A percentile compares a stretch with the other conserved stretches of the same genome.
Conservation (phyloP, 2,888 invertebrate species). For the Nycteola revayana region DNA sequence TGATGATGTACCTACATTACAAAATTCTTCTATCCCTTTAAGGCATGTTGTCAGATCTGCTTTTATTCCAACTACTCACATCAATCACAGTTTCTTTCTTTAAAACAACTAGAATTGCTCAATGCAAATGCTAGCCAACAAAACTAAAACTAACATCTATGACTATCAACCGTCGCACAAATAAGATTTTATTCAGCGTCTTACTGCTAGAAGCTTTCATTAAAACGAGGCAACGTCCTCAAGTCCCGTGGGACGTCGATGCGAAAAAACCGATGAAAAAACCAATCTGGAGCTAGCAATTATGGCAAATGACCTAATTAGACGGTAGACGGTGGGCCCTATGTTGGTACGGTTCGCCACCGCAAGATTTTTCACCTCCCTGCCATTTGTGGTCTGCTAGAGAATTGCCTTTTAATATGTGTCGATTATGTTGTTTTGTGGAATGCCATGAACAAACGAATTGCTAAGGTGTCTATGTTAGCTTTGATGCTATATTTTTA, state of each 20-base stretch:
- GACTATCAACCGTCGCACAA: slow-evolving; percentile 19
- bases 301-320: slow-evolving; percentile 77
- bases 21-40: too few species aligned
- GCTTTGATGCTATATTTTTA: too few species aligned
- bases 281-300: slow-evolving; percentile 75
- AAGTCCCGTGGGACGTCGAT: slow-evolving; percentile 63
- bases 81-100: too few species aligned
- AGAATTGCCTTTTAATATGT: slow-evolving; percentile 54
- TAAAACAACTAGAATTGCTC: too few species aligned
- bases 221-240: slow-evolving; percentile 55
- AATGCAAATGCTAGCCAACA: too few species aligned
- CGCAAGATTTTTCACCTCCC: slow-evolving; percentile 58
- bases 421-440: slow-evolving; percentile 35
- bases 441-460: not conserved
- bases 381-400: slow-evolving; percentile 49
- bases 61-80: too few species aligned
- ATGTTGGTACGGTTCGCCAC: slow-evolving; percentile 34
- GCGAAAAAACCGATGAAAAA: slow-evolving; percentile 80
- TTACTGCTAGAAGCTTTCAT: slow-evolving; percentile 61
- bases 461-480: too few species aligned
- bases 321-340: slow-evolving; percentile 40
- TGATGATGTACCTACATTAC: too few species aligned
- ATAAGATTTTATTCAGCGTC: slow-evolving; percentile 33
- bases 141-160: slow-evolving; percentile 8
- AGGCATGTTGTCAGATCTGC: too few species aligned